A percentile compares a stretch with the other conserved stretches of the same genome.
phyloP scores from a whole-genome alignment of 2,797 vertebrate genomes.

The Chelon auratus region DNA sequence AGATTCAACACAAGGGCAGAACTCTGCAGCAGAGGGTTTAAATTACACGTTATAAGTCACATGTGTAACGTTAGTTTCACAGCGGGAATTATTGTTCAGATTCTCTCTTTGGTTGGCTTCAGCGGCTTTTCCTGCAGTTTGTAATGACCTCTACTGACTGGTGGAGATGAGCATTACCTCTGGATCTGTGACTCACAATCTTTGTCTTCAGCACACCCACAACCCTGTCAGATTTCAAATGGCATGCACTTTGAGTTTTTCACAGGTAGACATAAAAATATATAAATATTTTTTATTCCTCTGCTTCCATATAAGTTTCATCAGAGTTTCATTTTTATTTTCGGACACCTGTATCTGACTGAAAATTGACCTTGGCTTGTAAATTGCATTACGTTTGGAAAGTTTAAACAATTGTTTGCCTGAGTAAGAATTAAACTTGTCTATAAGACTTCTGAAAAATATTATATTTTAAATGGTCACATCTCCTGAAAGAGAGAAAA shows the following conservation, averaged over 20 bases:
- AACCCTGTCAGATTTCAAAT: not conserved
- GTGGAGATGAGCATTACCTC: not conserved
- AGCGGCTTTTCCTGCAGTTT: not conserved
- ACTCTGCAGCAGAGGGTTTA: constrained; percentile 24
- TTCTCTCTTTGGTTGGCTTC: not conserved
- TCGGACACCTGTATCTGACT: not conserved
- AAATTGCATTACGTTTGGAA: not conserved
- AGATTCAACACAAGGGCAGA: constrained; percentile 41
- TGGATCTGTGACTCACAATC: not conserved
- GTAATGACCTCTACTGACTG: not conserved
- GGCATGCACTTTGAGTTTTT: no score
- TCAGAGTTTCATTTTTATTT: no score
- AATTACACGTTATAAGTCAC: not conserved
- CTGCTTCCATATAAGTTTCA: no score
- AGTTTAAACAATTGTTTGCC: not conserved
- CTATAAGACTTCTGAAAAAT: not conserved
- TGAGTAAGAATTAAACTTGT: not conserved
- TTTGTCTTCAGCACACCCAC: not conserved
- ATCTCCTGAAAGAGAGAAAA: not conserved
- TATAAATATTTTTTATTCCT: no score
- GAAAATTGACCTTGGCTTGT: not conserved
- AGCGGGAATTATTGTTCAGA: constrained; percentile 1
- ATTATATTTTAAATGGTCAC: not conserved
- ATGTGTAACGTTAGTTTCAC: not conserved
- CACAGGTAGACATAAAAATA: no score